phyloP scores from a whole-genome alignment of 2,888 invertebrate species.

The Scrobipalpa costella region DNA sequence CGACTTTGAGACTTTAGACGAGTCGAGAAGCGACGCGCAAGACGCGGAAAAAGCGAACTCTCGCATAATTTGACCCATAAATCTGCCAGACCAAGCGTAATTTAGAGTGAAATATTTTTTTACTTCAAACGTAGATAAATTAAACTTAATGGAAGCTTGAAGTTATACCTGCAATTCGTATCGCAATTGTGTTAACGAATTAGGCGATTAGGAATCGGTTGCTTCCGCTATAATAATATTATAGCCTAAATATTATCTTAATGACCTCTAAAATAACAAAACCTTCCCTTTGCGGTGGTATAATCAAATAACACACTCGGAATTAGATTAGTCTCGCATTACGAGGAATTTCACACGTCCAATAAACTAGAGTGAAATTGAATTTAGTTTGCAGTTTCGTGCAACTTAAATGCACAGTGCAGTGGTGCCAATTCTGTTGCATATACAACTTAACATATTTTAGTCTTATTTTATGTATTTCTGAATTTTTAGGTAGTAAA shows the following conservation, averaged over 20 bases:
- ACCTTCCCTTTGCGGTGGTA: neutral
- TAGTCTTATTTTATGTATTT: too few species aligned
- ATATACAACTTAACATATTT: too few species aligned
- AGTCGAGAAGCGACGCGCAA: neutral
- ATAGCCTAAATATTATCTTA: too few species aligned
- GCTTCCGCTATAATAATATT: constrained; percentile 1
- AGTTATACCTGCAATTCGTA: constrained; percentile 16
- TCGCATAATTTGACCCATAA: constrained; percentile 25
- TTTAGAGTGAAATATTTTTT: constrained; percentile 26
- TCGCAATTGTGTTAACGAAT: constrained; percentile 8
- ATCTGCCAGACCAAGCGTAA: constrained; percentile 21
- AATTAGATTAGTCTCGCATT: constrained; percentile 22
- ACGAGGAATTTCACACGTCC: constrained; percentile 26
- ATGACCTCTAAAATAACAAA: constrained; percentile 12
- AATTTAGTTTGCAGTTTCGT: constrained; percentile 20
- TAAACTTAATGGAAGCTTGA: constrained; percentile 20
- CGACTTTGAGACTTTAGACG: constrained; percentile 14
- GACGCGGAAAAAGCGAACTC: constrained; percentile 19
- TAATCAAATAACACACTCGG: constrained; percentile 20
- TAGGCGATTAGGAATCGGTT: neutral
- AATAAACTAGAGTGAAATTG: constrained; percentile 25
- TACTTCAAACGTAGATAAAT: constrained; percentile 24
- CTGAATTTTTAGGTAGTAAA: too few species aligned
- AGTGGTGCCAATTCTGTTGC: too few species aligned
- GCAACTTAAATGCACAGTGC: constrained; percentile 29